A percentile compares a stretch with the other conserved stretches of the same genome.
phyloP scores from a whole-genome alignment of 2,113 vertebrate species.

The Collichthys lucidus region DNA sequence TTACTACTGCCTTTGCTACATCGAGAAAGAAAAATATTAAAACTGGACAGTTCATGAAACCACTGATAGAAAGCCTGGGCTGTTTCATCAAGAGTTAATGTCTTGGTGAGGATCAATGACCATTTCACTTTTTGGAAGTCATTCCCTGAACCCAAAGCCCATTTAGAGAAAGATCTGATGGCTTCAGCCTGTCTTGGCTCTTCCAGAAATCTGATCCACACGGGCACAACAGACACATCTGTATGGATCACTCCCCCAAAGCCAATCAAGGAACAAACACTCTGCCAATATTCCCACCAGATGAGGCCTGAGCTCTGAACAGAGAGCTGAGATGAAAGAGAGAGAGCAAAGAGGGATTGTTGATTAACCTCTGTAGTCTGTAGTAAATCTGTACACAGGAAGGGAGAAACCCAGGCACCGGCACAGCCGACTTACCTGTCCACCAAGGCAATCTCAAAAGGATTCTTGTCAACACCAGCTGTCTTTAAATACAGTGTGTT shows the following conservation, averaged over 20 bases:
- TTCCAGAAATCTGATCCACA: conserved; percentile 75
- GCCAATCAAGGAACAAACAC: conserved; percentile 81
- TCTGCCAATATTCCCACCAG: conserved; percentile 79
- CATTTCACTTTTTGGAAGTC: conserved; percentile 25
- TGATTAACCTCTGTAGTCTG: conserved; percentile 77
- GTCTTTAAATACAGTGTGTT: conserved; percentile 62
- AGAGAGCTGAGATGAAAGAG: conserved; percentile 69
- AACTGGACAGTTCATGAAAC: conserved; percentile 37
- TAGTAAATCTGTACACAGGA: conserved; percentile 68
- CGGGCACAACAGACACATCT: conserved; percentile 73
- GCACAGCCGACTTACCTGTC: conserved; percentile 58
- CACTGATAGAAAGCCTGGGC: conserved; percentile 37
- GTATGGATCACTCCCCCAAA: conserved; percentile 75
- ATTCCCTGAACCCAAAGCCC: conserved; percentile 64
- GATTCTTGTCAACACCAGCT: conserved; percentile 68
- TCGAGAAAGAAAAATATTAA: conserved; percentile 34
- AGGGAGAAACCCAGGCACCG: conserved; percentile 45
- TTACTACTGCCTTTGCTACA: background rate
- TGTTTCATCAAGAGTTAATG: conserved; percentile 60
- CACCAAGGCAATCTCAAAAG: conserved; percentile 57
- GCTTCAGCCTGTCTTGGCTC: conserved; percentile 63
- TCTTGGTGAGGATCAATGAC: conserved; percentile 64
- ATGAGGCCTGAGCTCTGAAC: conserved; percentile 69
- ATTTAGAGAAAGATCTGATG: conserved; percentile 74
- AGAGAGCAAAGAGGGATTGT: conserved; percentile 67